Evolutionary conservation across 2,797 vertebrate genomes (phyloP).

Genomic region (Manis crassicaudata): DNA sequence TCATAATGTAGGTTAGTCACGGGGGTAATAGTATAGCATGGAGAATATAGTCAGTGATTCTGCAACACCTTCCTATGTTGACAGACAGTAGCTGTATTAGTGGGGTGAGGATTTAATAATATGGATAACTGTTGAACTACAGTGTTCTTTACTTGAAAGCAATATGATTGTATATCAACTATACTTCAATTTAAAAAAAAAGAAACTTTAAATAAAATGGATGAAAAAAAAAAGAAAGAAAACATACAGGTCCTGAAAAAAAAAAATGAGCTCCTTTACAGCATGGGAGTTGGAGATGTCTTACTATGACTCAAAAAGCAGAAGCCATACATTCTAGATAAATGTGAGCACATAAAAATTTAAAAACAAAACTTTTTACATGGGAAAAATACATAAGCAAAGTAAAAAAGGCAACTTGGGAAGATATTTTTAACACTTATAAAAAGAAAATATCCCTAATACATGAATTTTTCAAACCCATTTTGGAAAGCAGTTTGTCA

Average conservation of each 20-base stretch:
- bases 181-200: too few species aligned
- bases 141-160: too few species aligned
- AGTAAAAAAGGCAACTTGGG: background rate
- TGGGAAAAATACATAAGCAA: background rate
- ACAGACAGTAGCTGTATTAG: too few species aligned
- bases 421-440: slow-evolving; percentile 35
- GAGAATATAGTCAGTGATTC: too few species aligned
- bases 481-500: background rate
- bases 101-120: too few species aligned
- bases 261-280: slow-evolving; percentile 6
- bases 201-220: background rate
- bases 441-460: background rate
- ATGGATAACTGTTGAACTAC: too few species aligned
- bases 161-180: too few species aligned
- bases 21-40: too few species aligned
- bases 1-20: too few species aligned
- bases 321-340: background rate
- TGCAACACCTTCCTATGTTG: too few species aligned
- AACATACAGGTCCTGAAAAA: background rate
- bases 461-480: background rate
- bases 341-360: background rate
- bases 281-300: slow-evolving; percentile 12
- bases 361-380: slow-evolving; percentile 13
- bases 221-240: background rate
- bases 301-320: slow-evolving; percentile 15